Evolutionary conservation across 2,888 invertebrate species (phyloP).

Genomic region (Desoria tigrina): DNA sequence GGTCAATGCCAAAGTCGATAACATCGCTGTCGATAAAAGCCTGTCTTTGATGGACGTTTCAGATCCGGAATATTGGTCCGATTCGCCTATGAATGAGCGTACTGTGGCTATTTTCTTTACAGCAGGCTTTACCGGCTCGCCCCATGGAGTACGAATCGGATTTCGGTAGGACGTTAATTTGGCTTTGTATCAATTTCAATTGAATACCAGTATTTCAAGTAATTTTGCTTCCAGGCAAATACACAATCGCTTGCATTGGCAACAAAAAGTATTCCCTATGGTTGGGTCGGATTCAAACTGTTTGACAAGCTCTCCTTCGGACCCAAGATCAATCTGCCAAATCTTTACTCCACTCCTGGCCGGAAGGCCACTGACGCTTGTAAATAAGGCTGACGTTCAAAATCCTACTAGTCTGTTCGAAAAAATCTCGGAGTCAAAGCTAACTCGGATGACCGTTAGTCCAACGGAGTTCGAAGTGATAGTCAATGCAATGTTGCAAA

Average conservation of each 20-base stretch:
- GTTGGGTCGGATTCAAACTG: not conserved
- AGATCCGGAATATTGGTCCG: conserved; percentile 13
- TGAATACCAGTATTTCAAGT: not conserved
- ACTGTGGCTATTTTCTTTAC: conserved; percentile 18
- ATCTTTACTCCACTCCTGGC: conserved; percentile 9
- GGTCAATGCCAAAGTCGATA: not conserved
- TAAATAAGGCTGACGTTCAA: not conserved
- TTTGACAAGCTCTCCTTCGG: conserved; percentile 9
- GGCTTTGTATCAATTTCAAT: too few species aligned
- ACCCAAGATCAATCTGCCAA: conserved; percentile 10
- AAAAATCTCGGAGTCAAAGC: not conserved
- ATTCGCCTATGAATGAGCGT: not conserved
- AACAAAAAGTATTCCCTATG: conserved; percentile 14
- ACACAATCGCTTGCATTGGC: conserved; percentile 20
- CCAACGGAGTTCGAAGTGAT: too few species aligned
- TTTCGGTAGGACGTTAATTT: too few species aligned
- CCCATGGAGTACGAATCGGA: too few species aligned
- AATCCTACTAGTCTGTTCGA: not conserved
- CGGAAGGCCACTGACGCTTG: conserved; percentile 7
- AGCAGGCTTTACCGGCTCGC: conserved; percentile 11
- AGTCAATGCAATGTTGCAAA: too few species aligned
- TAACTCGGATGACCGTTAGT: conserved; percentile 12
- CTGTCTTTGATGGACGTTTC: not conserved
- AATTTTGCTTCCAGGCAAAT: conserved; percentile 6
- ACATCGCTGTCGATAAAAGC: not conserved